phyloP scores from a whole-genome alignment of 2,797 vertebrate species.

The Lutjanus campechanus region DNA sequence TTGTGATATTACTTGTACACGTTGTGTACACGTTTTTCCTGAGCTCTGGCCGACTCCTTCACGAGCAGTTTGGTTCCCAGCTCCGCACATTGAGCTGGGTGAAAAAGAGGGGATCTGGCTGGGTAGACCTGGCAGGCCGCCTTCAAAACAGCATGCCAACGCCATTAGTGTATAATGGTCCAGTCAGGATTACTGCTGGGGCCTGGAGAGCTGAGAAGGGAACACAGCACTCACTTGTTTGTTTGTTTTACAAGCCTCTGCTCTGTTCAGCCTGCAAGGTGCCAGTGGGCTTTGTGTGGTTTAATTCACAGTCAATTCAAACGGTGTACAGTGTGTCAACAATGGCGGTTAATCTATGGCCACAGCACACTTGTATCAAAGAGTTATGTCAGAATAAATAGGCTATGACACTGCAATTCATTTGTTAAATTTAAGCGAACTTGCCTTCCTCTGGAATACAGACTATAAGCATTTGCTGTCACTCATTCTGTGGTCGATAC shows the following conservation, averaged over 20 bases:
- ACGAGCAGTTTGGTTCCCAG: slow-evolving; percentile 51
- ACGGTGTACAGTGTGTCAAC: slow-evolving; percentile 47
- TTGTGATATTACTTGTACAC: slow-evolving; percentile 15
- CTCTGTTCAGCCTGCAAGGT: slow-evolving; percentile 72
- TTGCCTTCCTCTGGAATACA: slow-evolving; percentile 13
- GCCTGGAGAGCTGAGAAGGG: slow-evolving; percentile 68
- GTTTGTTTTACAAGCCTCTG: slow-evolving; percentile 79
- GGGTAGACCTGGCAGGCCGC: slow-evolving; percentile 71
- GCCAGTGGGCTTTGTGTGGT: slow-evolving; percentile 74
- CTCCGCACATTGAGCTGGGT: slow-evolving; percentile 52
- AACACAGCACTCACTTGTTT: slow-evolving; percentile 79
- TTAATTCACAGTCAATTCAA: slow-evolving; percentile 60
- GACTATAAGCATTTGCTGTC: neutral
- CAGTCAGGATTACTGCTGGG: slow-evolving; percentile 80
- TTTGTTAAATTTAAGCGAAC: slow-evolving; percentile 21
- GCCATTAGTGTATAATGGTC: slow-evolving; percentile 81
- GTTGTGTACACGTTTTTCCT: slow-evolving; percentile 18
- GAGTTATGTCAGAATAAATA: slow-evolving; percentile 53
- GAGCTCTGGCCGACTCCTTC: slow-evolving; percentile 31
- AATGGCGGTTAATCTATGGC: slow-evolving; percentile 37
- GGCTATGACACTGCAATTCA: slow-evolving; percentile 32
- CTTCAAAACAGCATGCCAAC: slow-evolving; percentile 73
- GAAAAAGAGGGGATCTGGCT: slow-evolving; percentile 71
- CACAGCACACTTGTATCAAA: slow-evolving; percentile 38
- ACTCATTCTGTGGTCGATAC: slow-evolving; percentile 22